Conservation (phyloP, 2,888 invertebrate genomes). For the Tetheella fluctuosa region DNA sequence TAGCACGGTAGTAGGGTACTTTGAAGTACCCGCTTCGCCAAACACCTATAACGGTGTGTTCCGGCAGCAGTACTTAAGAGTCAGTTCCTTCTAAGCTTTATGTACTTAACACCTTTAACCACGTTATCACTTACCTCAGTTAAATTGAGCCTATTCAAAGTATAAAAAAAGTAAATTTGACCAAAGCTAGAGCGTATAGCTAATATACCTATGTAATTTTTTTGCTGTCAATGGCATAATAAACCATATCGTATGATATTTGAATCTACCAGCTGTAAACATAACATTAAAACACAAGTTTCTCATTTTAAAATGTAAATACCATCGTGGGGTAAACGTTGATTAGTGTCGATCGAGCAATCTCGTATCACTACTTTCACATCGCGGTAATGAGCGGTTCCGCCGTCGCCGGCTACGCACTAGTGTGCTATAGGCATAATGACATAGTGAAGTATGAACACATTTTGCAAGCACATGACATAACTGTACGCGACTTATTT, state of each 20-base stretch:
- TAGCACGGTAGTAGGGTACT: too few species aligned
- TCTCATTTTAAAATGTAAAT: slow-evolving; percentile 4
- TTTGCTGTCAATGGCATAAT: too few species aligned
- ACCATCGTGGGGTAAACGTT: slow-evolving; percentile 12
- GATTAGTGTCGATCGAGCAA: slow-evolving; percentile 8
- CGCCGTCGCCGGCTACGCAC: slow-evolving; percentile 5
- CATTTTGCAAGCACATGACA: slow-evolving; percentile 12
- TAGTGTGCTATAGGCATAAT: background rate
- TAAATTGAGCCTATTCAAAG: too few species aligned
- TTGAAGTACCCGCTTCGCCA: too few species aligned
- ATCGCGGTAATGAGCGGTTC: slow-evolving; percentile 4
- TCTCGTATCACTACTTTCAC: slow-evolving; percentile 6
- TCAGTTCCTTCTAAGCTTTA: too few species aligned
- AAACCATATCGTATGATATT: background rate
- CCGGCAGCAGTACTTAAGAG: too few species aligned
- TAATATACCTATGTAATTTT: too few species aligned
- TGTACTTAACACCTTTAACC: too few species aligned
- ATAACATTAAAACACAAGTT: background rate
- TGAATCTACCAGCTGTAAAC: background rate
- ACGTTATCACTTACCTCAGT: too few species aligned
- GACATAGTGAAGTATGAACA: slow-evolving; percentile 6
- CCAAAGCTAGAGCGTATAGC: too few species aligned
- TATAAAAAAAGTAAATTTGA: too few species aligned
- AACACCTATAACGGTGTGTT: too few species aligned
- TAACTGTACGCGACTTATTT: slow-evolving; percentile 12